phyloP scores from a whole-genome alignment of 2,797 vertebrate genomes.

The Onychomys arenicola region DNA sequence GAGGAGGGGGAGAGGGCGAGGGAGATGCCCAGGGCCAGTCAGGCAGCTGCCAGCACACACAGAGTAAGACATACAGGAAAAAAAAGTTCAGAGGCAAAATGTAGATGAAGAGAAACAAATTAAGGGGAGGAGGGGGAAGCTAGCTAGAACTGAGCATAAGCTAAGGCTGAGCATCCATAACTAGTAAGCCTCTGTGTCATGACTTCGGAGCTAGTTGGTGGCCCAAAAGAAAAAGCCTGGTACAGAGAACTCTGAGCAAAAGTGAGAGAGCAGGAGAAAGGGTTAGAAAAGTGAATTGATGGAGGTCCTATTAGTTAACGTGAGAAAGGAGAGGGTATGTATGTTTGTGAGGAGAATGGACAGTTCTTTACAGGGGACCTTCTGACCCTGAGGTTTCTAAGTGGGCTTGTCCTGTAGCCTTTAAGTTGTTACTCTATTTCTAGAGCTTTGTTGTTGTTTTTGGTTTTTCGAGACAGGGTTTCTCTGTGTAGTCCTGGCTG shows the following conservation, averaged over 20 bases:
- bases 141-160: neutral
- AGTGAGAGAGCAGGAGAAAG: neutral
- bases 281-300: neutral
- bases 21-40: neutral
- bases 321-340: neutral
- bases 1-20: too few relatives aligned
- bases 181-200: neutral
- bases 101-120: neutral
- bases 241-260: neutral
- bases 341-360: neutral
- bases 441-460: neutral
- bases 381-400: constrained; percentile 25
- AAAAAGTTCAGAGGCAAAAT: neutral
- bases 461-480: too few relatives aligned
- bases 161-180: neutral
- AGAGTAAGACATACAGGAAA: neutral
- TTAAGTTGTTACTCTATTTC: neutral
- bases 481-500: too few relatives aligned
- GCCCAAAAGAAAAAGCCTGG: too few relatives aligned
- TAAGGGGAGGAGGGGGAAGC: neutral
- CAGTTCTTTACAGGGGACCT: neutral
- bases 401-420: neutral
- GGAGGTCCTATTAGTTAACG: neutral
- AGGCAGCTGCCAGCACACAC: neutral
- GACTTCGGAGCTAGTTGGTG: neutral